A percentile compares a stretch with the other conserved stretches of the same genome.
These are phyloP conservation scores for zebrafish (Danio rerio) DNA, from an alignment of 2,113 vertebrate genomes.

Conservation along the genomic window DNA sequence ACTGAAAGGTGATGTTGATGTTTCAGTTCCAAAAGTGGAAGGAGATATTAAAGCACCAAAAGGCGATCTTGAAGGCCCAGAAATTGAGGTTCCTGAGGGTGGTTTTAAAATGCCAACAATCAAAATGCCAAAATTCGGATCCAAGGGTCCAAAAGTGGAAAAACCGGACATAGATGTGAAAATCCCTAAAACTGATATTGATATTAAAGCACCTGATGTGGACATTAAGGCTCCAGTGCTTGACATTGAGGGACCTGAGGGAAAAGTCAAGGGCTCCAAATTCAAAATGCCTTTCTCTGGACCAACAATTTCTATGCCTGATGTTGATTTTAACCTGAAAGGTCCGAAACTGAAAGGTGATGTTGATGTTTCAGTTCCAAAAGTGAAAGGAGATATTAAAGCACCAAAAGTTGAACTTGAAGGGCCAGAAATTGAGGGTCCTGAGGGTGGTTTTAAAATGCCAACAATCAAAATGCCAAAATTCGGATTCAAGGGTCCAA, in stretches of 20 bases:
- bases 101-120: not conserved
- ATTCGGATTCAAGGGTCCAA: slow-evolving; percentile 14
- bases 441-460: slow-evolving; percentile 35
- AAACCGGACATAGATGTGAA: slow-evolving; percentile 10
- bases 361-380: slow-evolving; percentile 22
- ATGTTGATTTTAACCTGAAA: slow-evolving; percentile 30
- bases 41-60: not conserved
- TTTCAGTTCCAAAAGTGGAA: not conserved
- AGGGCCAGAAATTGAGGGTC: slow-evolving; percentile 25
- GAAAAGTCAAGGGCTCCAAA: slow-evolving; percentile 38
- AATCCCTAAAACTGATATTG: slow-evolving; percentile 4
- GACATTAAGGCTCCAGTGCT: slow-evolving; percentile 12
- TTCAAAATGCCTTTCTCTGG: slow-evolving; percentile 44
- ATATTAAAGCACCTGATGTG: not conserved
- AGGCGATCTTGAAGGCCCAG: not conserved
- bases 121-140: slow-evolving; percentile 11
- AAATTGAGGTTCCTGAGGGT: not conserved
- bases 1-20: not conserved
- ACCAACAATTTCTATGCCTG: slow-evolving; percentile 29
- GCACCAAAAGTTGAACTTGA: slow-evolving; percentile 21
- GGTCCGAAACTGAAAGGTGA: slow-evolving; percentile 16
- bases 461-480: not conserved
- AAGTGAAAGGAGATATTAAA: slow-evolving; percentile 8
- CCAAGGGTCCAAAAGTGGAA: not conserved
- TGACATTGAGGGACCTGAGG: slow-evolving; percentile 30